A percentile compares a stretch with the other conserved stretches of the same genome.
Evolutionary conservation across 2,797 vertebrate species (phyloP).

Genomic region (Myiotriccus ornatus): DNA sequence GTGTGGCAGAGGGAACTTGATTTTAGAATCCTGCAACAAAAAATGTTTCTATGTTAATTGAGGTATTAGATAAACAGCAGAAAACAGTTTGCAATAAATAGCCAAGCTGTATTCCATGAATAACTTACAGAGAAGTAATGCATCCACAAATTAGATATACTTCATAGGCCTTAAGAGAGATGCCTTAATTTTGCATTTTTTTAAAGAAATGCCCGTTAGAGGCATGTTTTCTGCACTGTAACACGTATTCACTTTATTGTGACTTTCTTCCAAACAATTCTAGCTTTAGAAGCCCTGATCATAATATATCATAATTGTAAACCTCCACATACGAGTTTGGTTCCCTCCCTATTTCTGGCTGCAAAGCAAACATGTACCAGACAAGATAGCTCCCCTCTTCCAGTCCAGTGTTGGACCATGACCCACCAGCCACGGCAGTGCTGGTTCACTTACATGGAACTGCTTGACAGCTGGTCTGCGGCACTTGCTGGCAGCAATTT

Average conservation of each 20-base stretch:
- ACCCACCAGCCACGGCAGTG: not conserved
- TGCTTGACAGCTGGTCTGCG: constrained; percentile 61
- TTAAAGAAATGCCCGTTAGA: not conserved
- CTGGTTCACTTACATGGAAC: constrained; percentile 83
- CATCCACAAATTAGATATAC: not conserved
- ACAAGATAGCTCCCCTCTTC: not conserved
- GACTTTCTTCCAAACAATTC: not conserved
- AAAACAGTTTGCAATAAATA: not conserved
- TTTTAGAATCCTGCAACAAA: constrained; percentile 67
- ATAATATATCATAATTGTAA: not conserved
- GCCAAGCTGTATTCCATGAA: not conserved
- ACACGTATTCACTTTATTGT: fast-evolving
- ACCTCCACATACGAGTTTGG: not conserved
- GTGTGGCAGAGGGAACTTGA: constrained; percentile 92
- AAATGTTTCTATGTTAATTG: not conserved
- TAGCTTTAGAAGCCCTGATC: not conserved
- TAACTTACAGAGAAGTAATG: not conserved
- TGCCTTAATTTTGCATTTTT: not conserved
- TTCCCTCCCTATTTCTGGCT: not conserved
- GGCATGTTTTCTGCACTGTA: not conserved
- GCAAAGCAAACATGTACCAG: not conserved
- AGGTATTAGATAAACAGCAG: not conserved
- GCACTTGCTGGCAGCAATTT: constrained; percentile 81
- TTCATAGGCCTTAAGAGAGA: not conserved
- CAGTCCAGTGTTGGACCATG: fast-evolving